These are phyloP conservation scores for Halichoeres trimaculatus DNA, from an alignment of 2,113 vertebrate genomes.

Conservation along the genomic window DNA sequence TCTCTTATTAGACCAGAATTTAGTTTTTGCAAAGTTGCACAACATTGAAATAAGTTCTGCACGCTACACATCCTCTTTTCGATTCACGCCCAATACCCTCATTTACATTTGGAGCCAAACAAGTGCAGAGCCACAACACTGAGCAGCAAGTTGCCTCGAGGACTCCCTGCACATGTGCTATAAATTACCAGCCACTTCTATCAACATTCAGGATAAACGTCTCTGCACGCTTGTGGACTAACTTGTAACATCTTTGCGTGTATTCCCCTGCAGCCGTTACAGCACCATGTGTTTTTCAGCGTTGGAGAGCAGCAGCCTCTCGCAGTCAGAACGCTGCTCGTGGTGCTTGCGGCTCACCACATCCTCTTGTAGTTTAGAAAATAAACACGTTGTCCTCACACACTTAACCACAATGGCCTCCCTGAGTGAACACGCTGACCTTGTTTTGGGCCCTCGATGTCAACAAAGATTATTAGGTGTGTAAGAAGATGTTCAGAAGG, in stretches of 20 bases:
- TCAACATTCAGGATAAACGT: slow-evolving; percentile 24
- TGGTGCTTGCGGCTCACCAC: slow-evolving; percentile 73
- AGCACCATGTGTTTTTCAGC: slow-evolving; percentile 52
- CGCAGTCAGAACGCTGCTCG: slow-evolving; percentile 47
- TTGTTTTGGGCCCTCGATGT: slow-evolving; percentile 58
- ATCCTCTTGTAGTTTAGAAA: slow-evolving; percentile 81
- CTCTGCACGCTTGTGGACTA: neutral
- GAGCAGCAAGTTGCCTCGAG: slow-evolving; percentile 1
- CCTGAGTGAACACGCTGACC: slow-evolving; percentile 64
- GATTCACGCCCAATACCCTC: neutral
- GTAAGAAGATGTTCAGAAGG: slow-evolving; percentile 7
- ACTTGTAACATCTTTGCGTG: neutral
- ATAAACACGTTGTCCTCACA: slow-evolving; percentile 80
- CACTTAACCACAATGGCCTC: slow-evolving; percentile 63
- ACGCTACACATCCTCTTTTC: neutral
- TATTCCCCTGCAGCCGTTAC: slow-evolving; percentile 28
- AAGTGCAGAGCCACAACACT: slow-evolving; percentile 24
- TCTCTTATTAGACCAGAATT: neutral
- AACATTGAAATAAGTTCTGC: neutral
- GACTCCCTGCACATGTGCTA: slow-evolving; percentile 8
- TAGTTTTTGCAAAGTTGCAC: neutral
- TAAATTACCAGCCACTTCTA: slow-evolving; percentile 46
- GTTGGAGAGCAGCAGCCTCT: slow-evolving; percentile 55
- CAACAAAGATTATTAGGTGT: slow-evolving; percentile 50
- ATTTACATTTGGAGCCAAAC: slow-evolving; percentile 26